phyloP scores from a whole-genome alignment of 2,797 vertebrate species.

The Gymnothorax javanicus region DNA sequence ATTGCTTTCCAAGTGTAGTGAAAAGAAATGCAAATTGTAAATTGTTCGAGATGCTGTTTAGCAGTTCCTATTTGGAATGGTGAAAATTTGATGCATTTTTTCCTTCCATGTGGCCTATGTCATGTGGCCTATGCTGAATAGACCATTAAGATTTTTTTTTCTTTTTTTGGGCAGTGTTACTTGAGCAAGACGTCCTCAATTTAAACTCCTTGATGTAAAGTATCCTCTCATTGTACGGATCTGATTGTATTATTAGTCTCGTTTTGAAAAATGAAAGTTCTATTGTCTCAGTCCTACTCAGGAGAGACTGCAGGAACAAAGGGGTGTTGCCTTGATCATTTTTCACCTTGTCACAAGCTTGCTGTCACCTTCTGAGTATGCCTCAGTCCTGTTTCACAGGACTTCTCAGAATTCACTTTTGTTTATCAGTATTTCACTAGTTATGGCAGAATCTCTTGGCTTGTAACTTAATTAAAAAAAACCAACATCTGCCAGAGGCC shows the following conservation, averaged over 20 bases:
- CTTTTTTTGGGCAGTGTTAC: neutral
- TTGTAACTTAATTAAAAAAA: neutral
- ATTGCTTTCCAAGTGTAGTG: neutral
- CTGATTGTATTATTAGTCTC: neutral
- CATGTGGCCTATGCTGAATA: neutral
- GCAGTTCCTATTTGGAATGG: neutral
- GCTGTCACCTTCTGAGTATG: neutral
- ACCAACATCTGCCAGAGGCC: neutral
- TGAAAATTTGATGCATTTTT: neutral
- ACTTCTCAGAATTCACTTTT: neutral
- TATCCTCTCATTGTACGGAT: neutral
- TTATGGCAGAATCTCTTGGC: neutral
- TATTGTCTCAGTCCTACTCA: neutral
- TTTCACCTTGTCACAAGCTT: neutral
- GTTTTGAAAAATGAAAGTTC: neutral
- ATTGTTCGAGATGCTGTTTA: neutral
- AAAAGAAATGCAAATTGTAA: neutral
- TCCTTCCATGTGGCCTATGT: too few species aligned
- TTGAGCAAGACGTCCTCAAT: neutral
- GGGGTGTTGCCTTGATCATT: neutral
- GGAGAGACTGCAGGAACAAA: neutral
- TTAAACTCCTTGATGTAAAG: neutral
- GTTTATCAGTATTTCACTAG: neutral
- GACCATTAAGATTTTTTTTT: neutral
- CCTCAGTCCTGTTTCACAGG: neutral